Base-by-base conservation (phyloP, 1,140 invertebrate genomes). In the Anastatus disparis region DNA sequence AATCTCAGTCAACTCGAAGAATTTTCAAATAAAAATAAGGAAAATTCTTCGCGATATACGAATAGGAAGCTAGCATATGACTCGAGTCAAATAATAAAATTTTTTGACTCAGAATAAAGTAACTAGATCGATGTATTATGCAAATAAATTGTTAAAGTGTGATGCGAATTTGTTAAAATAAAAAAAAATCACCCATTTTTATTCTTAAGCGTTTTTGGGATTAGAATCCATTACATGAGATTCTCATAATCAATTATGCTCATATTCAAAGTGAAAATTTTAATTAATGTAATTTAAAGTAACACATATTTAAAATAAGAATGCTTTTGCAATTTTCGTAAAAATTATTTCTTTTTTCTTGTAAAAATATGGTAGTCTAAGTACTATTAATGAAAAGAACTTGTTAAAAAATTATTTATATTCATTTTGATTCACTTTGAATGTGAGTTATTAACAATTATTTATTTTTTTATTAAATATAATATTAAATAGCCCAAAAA, bases 121-220 rank as follows among this genome's bases (percentile, higher is more conserved):
- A 22, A 63, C n/a, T 69, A 61, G n/a, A 61, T 56, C n/a, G n/a
- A 68, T 50, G 20, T 50, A 68, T 68, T 61, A 59, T 68, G 55
- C 55, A 59, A 27, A 48, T 26, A 55, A 56, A 53, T 31, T 6
- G 12, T 50, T 48, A n/a, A n/a, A n/a, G 44, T 46, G 6, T 46
- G 3, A 46, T 8, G 10, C 4, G 31, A 10, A 10, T 10, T 35
- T 35, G 31, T 35, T 35, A 35, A 35, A 35, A 35, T n/a, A 35
- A 35, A 35, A 6, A 6, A 35, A 35, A 10, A 35, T 35, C 31
- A 35, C 10, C 31, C n/a, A n/a, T n/a, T n/a, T n/a, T n/a, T n/a
- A 65, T 48, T 67, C 13, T 12, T 26, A 10, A 50, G 56, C 55
- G 44, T 68, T 59, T 69, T 62, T 48, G 20, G 20, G 2, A 31